Conservation (phyloP, 2,888 invertebrate genomes). For the Zootermopsis nevadensis region DNA sequence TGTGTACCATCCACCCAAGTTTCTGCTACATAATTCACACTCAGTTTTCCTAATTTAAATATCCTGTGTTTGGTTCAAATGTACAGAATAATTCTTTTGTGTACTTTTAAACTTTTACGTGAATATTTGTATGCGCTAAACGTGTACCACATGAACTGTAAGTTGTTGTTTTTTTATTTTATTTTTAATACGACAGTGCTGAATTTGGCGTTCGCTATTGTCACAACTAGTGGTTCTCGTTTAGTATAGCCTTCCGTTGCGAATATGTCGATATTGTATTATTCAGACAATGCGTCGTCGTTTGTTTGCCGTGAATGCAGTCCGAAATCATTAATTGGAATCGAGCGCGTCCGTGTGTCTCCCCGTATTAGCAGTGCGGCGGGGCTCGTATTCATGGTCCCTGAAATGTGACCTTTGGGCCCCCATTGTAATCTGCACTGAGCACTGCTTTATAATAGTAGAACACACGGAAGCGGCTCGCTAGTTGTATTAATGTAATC, state of each 20-base stretch:
- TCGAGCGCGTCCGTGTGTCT: not conserved
- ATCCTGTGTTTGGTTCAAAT: too few species aligned
- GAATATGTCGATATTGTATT: not conserved
- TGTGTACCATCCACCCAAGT: too few species aligned
- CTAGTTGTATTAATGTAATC: not conserved
- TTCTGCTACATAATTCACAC: too few species aligned
- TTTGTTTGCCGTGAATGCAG: not conserved
- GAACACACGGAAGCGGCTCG: not conserved
- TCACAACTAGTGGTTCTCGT: not conserved
- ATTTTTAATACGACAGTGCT: not conserved
- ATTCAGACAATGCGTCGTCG: not conserved
- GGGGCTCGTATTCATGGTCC: not conserved
- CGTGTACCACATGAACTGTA: too few species aligned
- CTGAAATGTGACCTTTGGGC: slow-evolving; percentile 25
- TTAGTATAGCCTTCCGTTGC: not conserved
- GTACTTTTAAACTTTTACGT: too few species aligned
- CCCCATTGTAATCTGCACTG: slow-evolving; percentile 6
- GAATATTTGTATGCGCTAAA: too few species aligned
- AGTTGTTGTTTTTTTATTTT: too few species aligned
- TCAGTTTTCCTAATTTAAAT: too few species aligned
- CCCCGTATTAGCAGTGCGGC: not conserved
- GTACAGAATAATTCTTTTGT: too few species aligned
- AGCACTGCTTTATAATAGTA: not conserved
- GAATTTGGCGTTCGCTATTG: not conserved
- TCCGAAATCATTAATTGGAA: not conserved